phyloP scores from a whole-genome alignment of 2,888 invertebrate species.

The Amphipoea lucens region DNA sequence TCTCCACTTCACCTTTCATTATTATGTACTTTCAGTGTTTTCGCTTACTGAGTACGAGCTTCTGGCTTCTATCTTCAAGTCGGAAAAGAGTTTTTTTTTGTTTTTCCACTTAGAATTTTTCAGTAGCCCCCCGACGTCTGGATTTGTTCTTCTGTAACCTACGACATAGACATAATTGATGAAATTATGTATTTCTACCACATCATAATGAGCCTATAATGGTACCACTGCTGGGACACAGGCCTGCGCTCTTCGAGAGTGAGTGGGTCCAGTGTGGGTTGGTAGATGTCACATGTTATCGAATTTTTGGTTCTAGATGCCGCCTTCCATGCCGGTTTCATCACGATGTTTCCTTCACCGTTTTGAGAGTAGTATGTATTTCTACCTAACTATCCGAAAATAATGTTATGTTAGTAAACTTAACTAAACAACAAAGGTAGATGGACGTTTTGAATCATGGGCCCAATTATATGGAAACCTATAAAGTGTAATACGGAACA shows the following conservation, averaged over 20 bases:
- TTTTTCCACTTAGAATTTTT: background rate
- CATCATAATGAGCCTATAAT: too few species aligned
- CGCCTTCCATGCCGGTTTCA: too few species aligned
- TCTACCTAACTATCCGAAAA: background rate
- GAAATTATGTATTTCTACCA: background rate
- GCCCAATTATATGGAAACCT: background rate
- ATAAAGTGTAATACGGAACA: background rate
- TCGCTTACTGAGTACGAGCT: background rate
- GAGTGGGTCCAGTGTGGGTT: too few species aligned
- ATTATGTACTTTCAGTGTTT: background rate
- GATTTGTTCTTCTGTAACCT: background rate
- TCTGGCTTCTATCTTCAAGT: background rate
- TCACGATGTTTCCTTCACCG: too few species aligned
- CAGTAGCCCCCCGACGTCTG: background rate
- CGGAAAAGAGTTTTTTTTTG: too few species aligned
- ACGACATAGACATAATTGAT: too few species aligned
- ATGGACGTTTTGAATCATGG: background rate
- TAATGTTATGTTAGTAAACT: background rate
- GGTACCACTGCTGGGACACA: too few species aligned
- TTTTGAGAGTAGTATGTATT: background rate
- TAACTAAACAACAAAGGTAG: background rate
- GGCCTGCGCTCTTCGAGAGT: too few species aligned
- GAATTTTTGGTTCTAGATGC: too few species aligned
- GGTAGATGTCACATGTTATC: too few species aligned
- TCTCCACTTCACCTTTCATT: background rate